Evolutionary conservation across 1,140 invertebrate genomes (phyloP), one percentile per base, ranked within the genome.

Genomic region (Lepidurus couesii): DNA sequence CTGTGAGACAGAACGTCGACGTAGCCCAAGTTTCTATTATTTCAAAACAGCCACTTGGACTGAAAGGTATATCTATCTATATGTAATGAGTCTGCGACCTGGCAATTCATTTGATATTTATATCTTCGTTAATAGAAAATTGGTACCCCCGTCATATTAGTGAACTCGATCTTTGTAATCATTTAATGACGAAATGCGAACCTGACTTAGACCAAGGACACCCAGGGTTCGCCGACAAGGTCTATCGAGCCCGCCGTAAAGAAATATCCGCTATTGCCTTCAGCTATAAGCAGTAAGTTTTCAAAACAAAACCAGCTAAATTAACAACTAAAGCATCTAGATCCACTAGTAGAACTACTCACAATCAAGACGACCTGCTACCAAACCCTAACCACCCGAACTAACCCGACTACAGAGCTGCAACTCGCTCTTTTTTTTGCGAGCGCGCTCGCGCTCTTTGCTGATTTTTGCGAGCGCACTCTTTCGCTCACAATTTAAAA

Each of bases 141-240:
- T 99, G 98, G 98, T 98, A 98, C 88, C 98, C 98, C 1, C 89
- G 91, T 80, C 97, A 98, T 84, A 96, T 98, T 24, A 93, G 93
- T 34, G 98, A 99, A 78, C 88, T 99, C 82, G 98, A 99, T 85
- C 92, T 93, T 83, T 99, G 97, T 88, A 98, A 97, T 84, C 97
- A 99, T 85, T 87, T 99, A 77, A 95, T 99, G 91, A 98, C 97
- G 81, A 99, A 98, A 85, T 99, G 95, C 85, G 97, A 99, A 84
- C 97, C 98, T 0, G 98, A 99, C 83, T 88, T 99, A 75, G 97
- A 99, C 88, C 98, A 96, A 97, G 98, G 97, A 86, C 98, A 99
- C 86, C 98, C 98, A 42, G 98, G 98, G 45, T 99, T 99, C 85
- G 94, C 94, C 9, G 98, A 99, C 85, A 92, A 93, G 84, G 92